A percentile compares a stretch with the other conserved stretches of the same genome.
These are phyloP conservation scores for Himalopsyche phryganea DNA, from an alignment of 1,140 invertebrate genomes.

Conservation along the genomic window DNA sequence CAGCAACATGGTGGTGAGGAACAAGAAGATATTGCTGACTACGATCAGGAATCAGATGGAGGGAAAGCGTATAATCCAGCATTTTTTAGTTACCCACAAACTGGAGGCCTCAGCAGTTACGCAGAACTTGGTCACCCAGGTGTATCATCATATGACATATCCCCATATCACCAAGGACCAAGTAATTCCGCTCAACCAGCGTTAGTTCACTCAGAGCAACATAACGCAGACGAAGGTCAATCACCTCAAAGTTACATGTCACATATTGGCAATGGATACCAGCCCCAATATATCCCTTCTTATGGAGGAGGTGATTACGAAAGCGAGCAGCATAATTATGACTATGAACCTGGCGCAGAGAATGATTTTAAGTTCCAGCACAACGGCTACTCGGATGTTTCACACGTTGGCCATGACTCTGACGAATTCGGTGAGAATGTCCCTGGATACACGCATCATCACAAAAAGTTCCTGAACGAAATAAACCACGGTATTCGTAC, in stretches of 20 bases:
- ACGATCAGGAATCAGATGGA: background rate
- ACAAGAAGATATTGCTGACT: background rate
- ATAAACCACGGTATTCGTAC: slow-evolving; percentile 14
- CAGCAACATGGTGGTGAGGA: background rate
- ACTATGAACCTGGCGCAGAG: background rate
- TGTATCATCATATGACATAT: slow-evolving; percentile 23
- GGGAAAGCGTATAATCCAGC: background rate
- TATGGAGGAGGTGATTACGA: background rate
- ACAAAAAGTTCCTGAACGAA: slow-evolving; percentile 24
- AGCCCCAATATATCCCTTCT: background rate
- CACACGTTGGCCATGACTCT: slow-evolving; percentile 10
- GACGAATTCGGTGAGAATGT: slow-evolving; percentile 21
- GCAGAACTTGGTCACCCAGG: slow-evolving; percentile 4
- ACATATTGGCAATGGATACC: background rate
- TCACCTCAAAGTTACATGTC: background rate
- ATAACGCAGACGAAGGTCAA: background rate
- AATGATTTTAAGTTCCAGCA: slow-evolving; percentile 4
- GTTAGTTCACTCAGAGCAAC: background rate
- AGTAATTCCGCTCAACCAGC: background rate
- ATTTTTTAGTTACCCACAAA: slow-evolving; percentile 22
- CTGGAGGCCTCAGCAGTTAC: slow-evolving; percentile 3
- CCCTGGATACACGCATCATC: slow-evolving; percentile 18
- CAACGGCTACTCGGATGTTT: background rate
- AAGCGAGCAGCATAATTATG: too few relatives aligned
- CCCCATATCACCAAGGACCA: slow-evolving; percentile 18